These are phyloP conservation scores for Chascanopsetta lugubris DNA, from an alignment of 2,113 vertebrate genomes.

Conservation along the genomic window DNA sequence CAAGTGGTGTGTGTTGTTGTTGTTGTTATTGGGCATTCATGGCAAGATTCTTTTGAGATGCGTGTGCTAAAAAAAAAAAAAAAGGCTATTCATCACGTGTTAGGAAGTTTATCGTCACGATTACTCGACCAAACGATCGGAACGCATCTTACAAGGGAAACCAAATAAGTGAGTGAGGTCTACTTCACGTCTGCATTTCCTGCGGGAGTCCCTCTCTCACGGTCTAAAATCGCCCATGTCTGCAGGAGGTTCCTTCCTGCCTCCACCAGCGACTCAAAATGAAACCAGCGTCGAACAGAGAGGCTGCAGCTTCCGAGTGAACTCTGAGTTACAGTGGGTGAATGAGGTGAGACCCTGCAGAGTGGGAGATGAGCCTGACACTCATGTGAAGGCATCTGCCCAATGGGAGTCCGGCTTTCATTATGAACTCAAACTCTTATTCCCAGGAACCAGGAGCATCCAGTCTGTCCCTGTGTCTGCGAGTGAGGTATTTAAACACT, in stretches of 20 bases:
- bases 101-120: no score
- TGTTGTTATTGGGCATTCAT: no score
- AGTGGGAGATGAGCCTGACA: slow-evolving; percentile 58
- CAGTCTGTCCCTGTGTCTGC: slow-evolving; percentile 52
- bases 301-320: slow-evolving; percentile 26
- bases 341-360: slow-evolving; percentile 46
- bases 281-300: slow-evolving; percentile 45
- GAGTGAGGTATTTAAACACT: slow-evolving; percentile 25
- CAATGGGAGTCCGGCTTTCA: slow-evolving; percentile 72
- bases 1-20: no score
- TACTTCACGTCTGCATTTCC: slow-evolving; percentile 29
- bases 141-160: no score
- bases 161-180: not conserved
- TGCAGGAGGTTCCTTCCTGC: slow-evolving; percentile 67
- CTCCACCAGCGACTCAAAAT: slow-evolving; percentile 27
- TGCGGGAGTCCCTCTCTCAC: slow-evolving; percentile 5
- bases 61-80: no score
- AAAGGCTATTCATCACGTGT: no score
- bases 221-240: slow-evolving; percentile 52
- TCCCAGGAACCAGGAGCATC: slow-evolving; percentile 67
- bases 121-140: no score
- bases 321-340: slow-evolving; percentile 58
- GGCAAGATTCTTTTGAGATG: no score
- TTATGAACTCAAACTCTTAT: slow-evolving; percentile 64
- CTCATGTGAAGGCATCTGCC: slow-evolving; percentile 63